Percentiles rank a stretch among this genome's conserved stretches.
These are phyloP conservation scores for Pocota personata DNA, from an alignment of 2,888 invertebrate genomes.

Conservation along the genomic window DNA sequence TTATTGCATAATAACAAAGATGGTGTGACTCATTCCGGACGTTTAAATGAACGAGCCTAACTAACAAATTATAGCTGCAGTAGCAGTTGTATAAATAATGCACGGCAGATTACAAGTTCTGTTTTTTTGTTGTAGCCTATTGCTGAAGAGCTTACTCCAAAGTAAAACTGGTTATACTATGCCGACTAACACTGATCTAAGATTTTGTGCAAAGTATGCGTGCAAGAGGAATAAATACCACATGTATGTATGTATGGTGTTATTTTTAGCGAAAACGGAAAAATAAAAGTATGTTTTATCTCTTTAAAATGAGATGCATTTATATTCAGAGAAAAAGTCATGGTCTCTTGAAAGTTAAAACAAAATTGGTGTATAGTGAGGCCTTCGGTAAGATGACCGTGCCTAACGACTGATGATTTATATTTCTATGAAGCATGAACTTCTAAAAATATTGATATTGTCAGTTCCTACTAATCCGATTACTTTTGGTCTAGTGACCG, in stretches of 20 bases:
- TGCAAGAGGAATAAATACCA: not conserved
- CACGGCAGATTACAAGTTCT: not conserved
- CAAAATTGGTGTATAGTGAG: no score
- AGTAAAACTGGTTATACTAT: not conserved
- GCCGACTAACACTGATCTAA: not conserved
- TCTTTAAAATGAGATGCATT: not conserved
- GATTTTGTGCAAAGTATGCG: not conserved
- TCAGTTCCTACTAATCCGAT: no score
- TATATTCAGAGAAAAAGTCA: not conserved
- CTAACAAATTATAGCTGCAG: not conserved
- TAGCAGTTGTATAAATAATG: not conserved
- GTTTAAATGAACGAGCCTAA: not conserved
- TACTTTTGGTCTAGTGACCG: no score
- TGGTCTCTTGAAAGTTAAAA: no score
- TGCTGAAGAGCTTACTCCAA: not conserved
- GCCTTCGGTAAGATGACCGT: no score
- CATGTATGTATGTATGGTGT: not conserved
- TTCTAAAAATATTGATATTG: no score
- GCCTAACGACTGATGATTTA: no score
- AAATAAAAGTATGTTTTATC: not conserved
- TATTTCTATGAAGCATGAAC: no score
- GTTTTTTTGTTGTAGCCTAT: not conserved
- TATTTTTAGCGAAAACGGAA: not conserved
- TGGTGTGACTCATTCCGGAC: not conserved
- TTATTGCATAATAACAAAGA: conserved; percentile 33